Evolutionary conservation across 2,113 vertebrate genomes (phyloP).

Genomic region (Lampris megalopsis): DNA sequence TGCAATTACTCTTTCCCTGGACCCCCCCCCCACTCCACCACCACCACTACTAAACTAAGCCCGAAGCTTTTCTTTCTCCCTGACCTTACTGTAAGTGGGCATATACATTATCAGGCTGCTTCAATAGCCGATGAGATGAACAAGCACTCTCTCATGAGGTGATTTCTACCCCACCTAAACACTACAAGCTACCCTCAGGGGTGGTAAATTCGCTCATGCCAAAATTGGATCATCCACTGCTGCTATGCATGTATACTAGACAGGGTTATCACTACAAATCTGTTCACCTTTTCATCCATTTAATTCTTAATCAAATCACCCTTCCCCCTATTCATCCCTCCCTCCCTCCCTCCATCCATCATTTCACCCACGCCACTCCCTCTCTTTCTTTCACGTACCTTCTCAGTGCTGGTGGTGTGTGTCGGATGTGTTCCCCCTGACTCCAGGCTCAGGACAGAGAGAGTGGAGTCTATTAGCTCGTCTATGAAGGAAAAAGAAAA

Average conservation of each 20-base stretch:
- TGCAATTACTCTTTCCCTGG: constrained; percentile 4
- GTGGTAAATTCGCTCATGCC: constrained; percentile 26
- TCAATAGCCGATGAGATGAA: constrained; percentile 19
- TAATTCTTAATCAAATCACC: constrained; percentile 60
- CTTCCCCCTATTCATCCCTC: constrained; percentile 51
- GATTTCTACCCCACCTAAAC: constrained; percentile 41
- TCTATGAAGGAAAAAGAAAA: constrained; percentile 64
- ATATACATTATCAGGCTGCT: constrained; percentile 13
- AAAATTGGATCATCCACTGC: constrained; percentile 44
- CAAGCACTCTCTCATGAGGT: constrained; percentile 37
- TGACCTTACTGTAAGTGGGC: background rate
- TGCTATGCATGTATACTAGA: constrained; percentile 45
- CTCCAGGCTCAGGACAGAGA: constrained; percentile 78
- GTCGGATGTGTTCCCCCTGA: constrained; percentile 71
- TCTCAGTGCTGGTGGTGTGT: constrained; percentile 77
- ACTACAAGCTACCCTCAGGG: constrained; percentile 29
- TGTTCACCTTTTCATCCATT: constrained; percentile 32
- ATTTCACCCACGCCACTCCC: constrained; percentile 20
- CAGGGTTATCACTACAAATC: background rate
- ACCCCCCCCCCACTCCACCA: too few relatives aligned
- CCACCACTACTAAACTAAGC: background rate
- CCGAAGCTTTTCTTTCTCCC: constrained; percentile 7
- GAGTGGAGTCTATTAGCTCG: constrained; percentile 75
- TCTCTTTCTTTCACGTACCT: constrained; percentile 71
- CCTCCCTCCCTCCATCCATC: constrained; percentile 55